Evolutionary conservation across 2,888 invertebrate genomes (phyloP).

Genomic region (Papilio demoleus): DNA sequence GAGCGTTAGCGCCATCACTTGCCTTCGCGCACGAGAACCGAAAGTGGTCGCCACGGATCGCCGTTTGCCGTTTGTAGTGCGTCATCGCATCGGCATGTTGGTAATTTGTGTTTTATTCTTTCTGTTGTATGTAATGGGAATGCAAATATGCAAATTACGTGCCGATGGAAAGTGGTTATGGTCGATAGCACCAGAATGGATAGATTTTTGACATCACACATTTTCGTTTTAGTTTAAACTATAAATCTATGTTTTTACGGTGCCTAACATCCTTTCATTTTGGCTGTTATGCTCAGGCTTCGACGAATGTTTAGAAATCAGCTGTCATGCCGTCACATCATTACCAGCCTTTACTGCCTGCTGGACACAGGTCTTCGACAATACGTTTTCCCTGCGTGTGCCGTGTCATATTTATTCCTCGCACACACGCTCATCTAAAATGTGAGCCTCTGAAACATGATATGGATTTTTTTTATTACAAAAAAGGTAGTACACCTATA

Average conservation of each 20-base stretch:
- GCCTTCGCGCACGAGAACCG: constrained; percentile 41
- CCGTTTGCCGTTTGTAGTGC: constrained; percentile 46
- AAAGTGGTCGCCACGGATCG: constrained; percentile 43
- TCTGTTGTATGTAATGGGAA: constrained; percentile 39
- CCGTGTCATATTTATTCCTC: too few relatives aligned
- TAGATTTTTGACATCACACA: constrained; percentile 27
- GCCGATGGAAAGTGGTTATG: constrained; percentile 37
- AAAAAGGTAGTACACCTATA: too few relatives aligned
- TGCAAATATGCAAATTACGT: constrained; percentile 37
- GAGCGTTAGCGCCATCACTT: constrained; percentile 64
- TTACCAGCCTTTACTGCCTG: too few relatives aligned
- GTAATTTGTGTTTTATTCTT: constrained; percentile 44
- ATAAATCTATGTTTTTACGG: not conserved
- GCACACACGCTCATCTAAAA: too few relatives aligned
- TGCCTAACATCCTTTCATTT: not conserved
- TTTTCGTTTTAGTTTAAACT: constrained; percentile 6
- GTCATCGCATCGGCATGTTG: constrained; percentile 53
- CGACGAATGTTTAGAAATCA: too few relatives aligned
- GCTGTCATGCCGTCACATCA: too few relatives aligned
- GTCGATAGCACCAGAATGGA: constrained; percentile 24
- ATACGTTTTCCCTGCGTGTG: too few relatives aligned
- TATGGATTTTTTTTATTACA: too few relatives aligned
- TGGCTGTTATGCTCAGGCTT: too few relatives aligned
- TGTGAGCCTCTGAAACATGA: too few relatives aligned
- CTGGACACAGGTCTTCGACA: too few relatives aligned